Conservation (phyloP, 2,888 invertebrate genomes). For the Drosophila dives region DNA sequence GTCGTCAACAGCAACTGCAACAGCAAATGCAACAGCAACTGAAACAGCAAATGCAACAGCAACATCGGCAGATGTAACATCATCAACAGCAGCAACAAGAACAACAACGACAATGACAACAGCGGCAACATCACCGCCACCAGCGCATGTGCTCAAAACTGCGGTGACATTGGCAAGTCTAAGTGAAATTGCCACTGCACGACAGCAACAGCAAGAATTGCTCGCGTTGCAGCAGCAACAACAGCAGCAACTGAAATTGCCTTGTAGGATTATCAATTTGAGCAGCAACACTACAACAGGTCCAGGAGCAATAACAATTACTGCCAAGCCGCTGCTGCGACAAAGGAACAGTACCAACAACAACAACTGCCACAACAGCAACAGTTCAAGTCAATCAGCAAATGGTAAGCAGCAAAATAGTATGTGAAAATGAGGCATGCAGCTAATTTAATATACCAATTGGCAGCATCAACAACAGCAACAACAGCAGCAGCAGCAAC, state of each 20-base stretch:
- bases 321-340: slow-evolving; percentile 49
- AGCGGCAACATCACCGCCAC: slow-evolving; percentile 69
- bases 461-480: slow-evolving; percentile 37
- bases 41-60: slow-evolving; percentile 39
- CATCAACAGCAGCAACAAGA: slow-evolving; percentile 56
- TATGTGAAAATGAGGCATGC: slow-evolving; percentile 46
- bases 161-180: slow-evolving; percentile 80
- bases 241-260: slow-evolving; percentile 65
- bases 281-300: slow-evolving; percentile 56
- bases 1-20: slow-evolving; percentile 42
- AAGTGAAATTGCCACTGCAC: slow-evolving; percentile 81
- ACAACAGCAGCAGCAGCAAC: slow-evolving; percentile 38
- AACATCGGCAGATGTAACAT: not conserved
- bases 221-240: slow-evolving; percentile 42
- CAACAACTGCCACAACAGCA: slow-evolving; percentile 34
- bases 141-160: slow-evolving; percentile 80
- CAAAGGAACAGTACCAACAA: slow-evolving; percentile 30
- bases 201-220: slow-evolving; percentile 71
- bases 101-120: slow-evolving; percentile 61
- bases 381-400: slow-evolving; percentile 42
- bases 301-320: slow-evolving; percentile 50
- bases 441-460: slow-evolving; percentile 48
- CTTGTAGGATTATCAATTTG: slow-evolving; percentile 70
- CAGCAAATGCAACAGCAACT: slow-evolving; percentile 57
- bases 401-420: slow-evolving; percentile 67